Base-by-base conservation (phyloP, 2,113 vertebrate species). In the Tragelaphus scriptus region DNA sequence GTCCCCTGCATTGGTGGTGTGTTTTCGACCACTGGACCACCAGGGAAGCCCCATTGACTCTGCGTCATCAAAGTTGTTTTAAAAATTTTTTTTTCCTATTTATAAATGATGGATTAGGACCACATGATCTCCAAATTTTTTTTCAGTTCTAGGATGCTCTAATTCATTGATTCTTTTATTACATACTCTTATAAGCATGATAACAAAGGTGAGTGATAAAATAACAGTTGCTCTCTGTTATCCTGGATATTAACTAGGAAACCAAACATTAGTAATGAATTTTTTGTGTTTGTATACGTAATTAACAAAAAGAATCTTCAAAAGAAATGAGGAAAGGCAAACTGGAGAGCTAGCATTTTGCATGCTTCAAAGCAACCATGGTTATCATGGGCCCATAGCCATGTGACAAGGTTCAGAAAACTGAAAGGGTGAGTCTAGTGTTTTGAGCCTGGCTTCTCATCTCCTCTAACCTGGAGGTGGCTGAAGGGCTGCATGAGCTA, bases 191-290 rank as follows among this genome's bases (percentile, higher is more conserved):
- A 47, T 88, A 91, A 68, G 32, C 26, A 36, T 58, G 71, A 36
- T 85, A 88, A 79, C 53, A 91, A 95, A 92, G 28, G 47, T 59
- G 30, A 94, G 40, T 90, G 53, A 95, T 58, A 75, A 94, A 95
- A 95, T 77, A n/a, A 32, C n/a, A 93, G 21, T 77, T 13, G 19
- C 10, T 44, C 94, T 90, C 53, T 92, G 1, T 87, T 94, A 90
- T 96, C 88, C 61, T 97, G 63, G 84, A 26, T 94, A 90, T 90
- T 94, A 92, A 14, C 88, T 94, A 95, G 49, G 77, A 95, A 95
- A 71, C 40, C 30, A 96, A 71, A 87, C 85, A 53, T 56, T 85
- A 53, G 25, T 92, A 85, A 65, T 91, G 77, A 85, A 13, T 68
- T 94, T 97, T 84, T 82, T 71, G 17, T 85, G 47, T 88, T 90